Evolutionary conservation across 2,888 invertebrate species (phyloP).

Genomic region (Tanytarsus gracilentus): DNA sequence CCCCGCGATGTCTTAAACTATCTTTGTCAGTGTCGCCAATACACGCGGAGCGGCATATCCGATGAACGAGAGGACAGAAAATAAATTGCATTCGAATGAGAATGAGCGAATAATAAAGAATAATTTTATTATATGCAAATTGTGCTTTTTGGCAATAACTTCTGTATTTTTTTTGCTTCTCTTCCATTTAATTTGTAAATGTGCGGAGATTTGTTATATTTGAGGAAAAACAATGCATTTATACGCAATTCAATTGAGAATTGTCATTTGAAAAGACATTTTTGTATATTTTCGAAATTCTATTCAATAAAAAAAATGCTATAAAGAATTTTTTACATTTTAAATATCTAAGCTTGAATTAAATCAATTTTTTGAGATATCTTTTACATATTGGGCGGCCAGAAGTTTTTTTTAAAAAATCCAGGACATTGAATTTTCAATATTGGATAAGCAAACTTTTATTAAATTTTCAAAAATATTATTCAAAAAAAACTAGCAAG

Average conservation of each 20-base stretch:
- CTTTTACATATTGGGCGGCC: no score
- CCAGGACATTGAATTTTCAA: no score
- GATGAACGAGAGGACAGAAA: background rate
- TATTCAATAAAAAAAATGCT: background rate
- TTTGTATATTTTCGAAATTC: background rate
- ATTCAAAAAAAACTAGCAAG: no score
- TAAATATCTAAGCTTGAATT: no score
- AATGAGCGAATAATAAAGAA: slow-evolving; percentile 1
- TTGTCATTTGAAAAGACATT: background rate
- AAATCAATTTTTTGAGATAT: no score
- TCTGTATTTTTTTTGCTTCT: background rate
- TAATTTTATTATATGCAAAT: slow-evolving; percentile 26
- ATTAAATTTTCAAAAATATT: no score
- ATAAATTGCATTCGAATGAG: no score
- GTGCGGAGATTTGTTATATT: background rate
- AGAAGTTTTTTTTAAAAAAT: no score
- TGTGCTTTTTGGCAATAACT: background rate
- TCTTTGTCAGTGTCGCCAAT: slow-evolving; percentile 21
- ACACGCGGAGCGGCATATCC: background rate
- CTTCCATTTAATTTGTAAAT: slow-evolving; percentile 1
- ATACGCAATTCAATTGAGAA: background rate
- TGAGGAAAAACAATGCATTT: background rate
- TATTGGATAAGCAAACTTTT: no score
- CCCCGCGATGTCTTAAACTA: slow-evolving; percentile 23
- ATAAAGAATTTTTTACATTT: no score